Base-by-base conservation (phyloP, 1,140 invertebrate genomes). In the Gonatopus flavifemur region DNA sequence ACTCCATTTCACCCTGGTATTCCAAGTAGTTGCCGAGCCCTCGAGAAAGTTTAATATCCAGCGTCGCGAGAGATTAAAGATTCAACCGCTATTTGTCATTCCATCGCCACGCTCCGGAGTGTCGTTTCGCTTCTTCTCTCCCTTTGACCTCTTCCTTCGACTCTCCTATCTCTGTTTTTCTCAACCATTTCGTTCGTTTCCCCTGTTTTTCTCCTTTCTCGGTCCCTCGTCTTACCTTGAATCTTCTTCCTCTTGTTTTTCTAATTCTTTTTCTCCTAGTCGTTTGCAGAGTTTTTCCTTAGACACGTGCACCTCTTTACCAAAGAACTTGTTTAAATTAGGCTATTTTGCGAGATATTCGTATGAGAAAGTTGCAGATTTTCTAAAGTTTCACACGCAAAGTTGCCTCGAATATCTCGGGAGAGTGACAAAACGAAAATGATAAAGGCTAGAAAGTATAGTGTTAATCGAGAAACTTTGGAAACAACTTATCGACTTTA, bases 21-120 rank as follows among this genome's bases (percentile, higher is more conserved):
- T 64, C 56, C 52, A 63, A 67, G 63, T 65, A 59, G 57, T 58
- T 61, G 52, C 53, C 44, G 19, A 61, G 58, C 55, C 59, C 65
- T 69, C 56, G 61, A 64, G 65, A 69, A 69, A 56, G 62, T 67
- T 66, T 67, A 69, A 66, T 67, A 67, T 66, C 63, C 56, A 57
- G 52, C 63, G 64, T 57, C 52, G 57, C 40, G 51, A 62, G 38
- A 69, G 65, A 69, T 69, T 69, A 67, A 69, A 67, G 65, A 67
- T 69, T 69, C 66, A 67, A 64, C 62, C 65, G 48, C 63, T 62
- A 58, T 64, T 67, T 69, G 65, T 67, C 63, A 67, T 69, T 66
- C 65, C 63, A 61, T 67, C 63, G 63, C 52, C 63, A 52, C 52
- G 46, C 60, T 53, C 38, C 52, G 47, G 22, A 31, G 32, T 33